Percentiles rank a stretch among this genome's conserved stretches.
phyloP scores from a whole-genome alignment of 2,797 vertebrate genomes.

The Sphenodon punctatus region DNA sequence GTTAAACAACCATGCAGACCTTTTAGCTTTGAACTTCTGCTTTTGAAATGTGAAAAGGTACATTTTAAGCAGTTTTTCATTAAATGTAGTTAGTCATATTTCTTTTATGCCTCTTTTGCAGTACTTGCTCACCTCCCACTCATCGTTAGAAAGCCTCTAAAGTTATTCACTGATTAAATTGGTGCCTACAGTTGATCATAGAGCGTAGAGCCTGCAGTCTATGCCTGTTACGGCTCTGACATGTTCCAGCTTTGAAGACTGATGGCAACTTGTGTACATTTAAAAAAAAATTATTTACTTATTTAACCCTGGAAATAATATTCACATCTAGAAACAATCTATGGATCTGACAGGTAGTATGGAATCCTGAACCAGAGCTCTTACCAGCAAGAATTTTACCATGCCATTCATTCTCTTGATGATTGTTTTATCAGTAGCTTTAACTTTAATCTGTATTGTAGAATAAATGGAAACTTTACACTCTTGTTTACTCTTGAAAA shows the following conservation, averaged over 20 bases:
- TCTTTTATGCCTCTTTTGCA: slow-evolving; percentile 27
- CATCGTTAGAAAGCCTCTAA: slow-evolving; percentile 39
- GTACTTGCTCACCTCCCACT: slow-evolving; percentile 47
- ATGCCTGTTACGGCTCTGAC: neutral
- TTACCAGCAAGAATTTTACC: neutral
- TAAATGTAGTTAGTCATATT: slow-evolving; percentile 32
- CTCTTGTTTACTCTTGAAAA: neutral
- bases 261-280: slow-evolving; percentile 2
- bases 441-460: neutral
- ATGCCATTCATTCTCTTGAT: neutral
- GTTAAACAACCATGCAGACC: slow-evolving; percentile 18
- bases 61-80: slow-evolving; percentile 42
- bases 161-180: slow-evolving; percentile 47
- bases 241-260: neutral
- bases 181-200: slow-evolving; percentile 10
- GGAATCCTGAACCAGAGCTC: neutral
- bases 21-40: slow-evolving; percentile 40
- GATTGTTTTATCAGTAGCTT: neutral
- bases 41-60: slow-evolving; percentile 41
- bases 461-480: neutral
- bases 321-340: neutral
- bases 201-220: neutral
- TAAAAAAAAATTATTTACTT: neutral
- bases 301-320: neutral
- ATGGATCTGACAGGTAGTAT: neutral